A percentile compares a stretch with the other conserved stretches of the same genome.
These are phyloP conservation scores for Lysandra coridon DNA, from an alignment of 2,888 invertebrate genomes.

Conservation along the genomic window DNA sequence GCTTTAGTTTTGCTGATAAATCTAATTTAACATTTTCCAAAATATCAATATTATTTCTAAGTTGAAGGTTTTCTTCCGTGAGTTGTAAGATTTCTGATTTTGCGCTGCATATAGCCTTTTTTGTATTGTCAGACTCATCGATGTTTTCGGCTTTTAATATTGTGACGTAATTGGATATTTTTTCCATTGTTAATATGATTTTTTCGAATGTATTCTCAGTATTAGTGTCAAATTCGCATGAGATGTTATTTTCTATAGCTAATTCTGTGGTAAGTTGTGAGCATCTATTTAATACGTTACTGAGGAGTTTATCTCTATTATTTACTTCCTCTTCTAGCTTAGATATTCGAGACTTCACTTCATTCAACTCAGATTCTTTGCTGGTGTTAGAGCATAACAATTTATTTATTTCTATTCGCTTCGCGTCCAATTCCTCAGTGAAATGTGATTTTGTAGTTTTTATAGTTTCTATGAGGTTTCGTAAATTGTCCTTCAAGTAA, in stretches of 20 bases:
- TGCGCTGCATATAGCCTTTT: constrained; percentile 45
- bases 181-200: constrained; percentile 52
- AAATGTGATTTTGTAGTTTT: constrained; percentile 36
- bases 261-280: constrained; percentile 44
- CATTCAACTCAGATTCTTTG: constrained; percentile 33
- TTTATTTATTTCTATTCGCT: constrained; percentile 43
- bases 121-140: constrained; percentile 41
- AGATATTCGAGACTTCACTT: constrained; percentile 20
- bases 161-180: constrained; percentile 48
- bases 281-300: constrained; percentile 48
- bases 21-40: constrained; percentile 46
- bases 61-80: constrained; percentile 48
- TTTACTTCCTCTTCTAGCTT: constrained; percentile 36
- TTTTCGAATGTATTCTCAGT: constrained; percentile 45
- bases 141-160: constrained; percentile 43
- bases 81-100: constrained; percentile 50
- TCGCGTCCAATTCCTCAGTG: constrained; percentile 41
- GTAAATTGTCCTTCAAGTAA: constrained; percentile 39
- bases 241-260: constrained; percentile 45
- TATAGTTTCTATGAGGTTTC: constrained; percentile 38
- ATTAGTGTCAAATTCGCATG: constrained; percentile 38
- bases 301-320: constrained; percentile 46
- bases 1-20: constrained; percentile 46
- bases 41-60: constrained; percentile 45
- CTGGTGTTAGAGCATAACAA: constrained; percentile 34